Base-by-base conservation (phyloP, 2,797 vertebrate species). In the Alfaro cultratus region DNA sequence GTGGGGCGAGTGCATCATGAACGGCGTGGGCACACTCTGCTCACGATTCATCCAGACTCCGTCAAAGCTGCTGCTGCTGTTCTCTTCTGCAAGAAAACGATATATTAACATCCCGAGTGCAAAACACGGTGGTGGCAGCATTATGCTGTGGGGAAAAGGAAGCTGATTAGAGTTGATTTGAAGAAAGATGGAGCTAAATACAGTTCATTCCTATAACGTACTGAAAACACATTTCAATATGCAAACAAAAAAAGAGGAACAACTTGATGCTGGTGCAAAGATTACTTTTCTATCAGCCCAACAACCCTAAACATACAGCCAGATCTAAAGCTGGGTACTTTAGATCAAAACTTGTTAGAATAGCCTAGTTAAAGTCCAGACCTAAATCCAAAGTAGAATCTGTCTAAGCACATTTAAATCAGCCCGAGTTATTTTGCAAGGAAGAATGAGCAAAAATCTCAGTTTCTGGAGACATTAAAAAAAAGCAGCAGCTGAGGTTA, bases 1-100 rank as follows among this genome's bases (percentile, higher is more conserved):
- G 83, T 99, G 98, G n/a, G 98, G 98, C 0, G 97, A 97, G 89
- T 97, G 97, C 96, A 98, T 97, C 97, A 99, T 98, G 83, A 98
- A 96, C 0, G 97, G 97, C 0, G 97, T 99, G 89, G 97, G 97
- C 93, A 97, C 94, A 18, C 94, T 96, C 93, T 98, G 98, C 87
- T 99, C 91, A 34, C 88, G 88, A 84, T 86, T 92, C 89, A 90
- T 86, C 98, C 98, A 99, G 91, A 96, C 95, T 4, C 89, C 84
- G 55, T 98, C 97, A 36, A 96, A 97, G 93, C 98, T 98, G 94
- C 97, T 98, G 86, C 90, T 89, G 89, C 95, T 96, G 92, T 95
- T 96, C 91, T 99, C 98, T 88, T 99, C 98, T 96, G 89, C 45
- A 75, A 47, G 9, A 23, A 77, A 1, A 46, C 12, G 3, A 72